Conservation (phyloP, 2,113 vertebrate species). For the Leiothrix lutea region DNA sequence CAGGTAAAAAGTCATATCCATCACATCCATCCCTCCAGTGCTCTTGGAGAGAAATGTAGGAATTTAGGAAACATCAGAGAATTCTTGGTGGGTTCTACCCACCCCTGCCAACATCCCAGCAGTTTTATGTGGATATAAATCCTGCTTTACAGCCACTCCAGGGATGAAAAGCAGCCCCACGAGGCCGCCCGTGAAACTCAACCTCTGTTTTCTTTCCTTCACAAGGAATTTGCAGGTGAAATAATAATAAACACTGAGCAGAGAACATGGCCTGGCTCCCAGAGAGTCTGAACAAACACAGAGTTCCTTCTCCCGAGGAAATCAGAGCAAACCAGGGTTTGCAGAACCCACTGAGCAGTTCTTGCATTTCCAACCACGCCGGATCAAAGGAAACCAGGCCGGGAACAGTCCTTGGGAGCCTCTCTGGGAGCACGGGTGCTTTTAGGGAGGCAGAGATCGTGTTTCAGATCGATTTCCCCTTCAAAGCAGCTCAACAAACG, state of each 20-base stretch:
- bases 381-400: not conserved
- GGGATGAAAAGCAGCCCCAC: conserved; percentile 5
- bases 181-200: conserved; percentile 4
- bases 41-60: not conserved
- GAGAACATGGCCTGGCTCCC: not conserved
- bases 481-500: not conserved
- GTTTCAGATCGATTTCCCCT: not conserved
- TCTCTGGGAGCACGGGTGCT: not conserved
- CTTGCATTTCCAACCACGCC: not conserved
- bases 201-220: conserved; percentile 34
- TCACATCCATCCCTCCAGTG: not conserved
- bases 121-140: conserved; percentile 4
- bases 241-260: conserved; percentile 31
- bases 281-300: conserved; percentile 1
- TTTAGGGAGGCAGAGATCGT: not conserved
- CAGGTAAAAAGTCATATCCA: not conserved
- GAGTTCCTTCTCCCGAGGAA: not conserved
- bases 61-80: not conserved
- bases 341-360: not conserved
- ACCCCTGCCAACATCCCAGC: not conserved
- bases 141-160: not conserved
- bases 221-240: conserved; percentile 49
- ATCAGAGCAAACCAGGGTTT: not conserved
- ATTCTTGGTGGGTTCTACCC: not conserved
- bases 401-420: not conserved